Conservation (phyloP, 2,797 vertebrate species). For the Sebastes iracundus region DNA sequence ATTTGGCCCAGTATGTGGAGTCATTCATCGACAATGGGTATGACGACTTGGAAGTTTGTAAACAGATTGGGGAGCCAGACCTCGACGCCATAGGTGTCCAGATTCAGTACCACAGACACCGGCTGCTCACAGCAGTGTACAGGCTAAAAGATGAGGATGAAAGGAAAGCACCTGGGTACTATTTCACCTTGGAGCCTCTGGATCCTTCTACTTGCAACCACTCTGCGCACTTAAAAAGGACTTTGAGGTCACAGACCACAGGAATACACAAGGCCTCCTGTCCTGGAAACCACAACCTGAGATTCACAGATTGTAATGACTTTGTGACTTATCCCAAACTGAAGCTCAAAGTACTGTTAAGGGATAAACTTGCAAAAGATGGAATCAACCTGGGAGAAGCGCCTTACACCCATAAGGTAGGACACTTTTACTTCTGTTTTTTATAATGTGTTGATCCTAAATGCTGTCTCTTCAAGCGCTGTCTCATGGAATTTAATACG, state of each 20-base stretch:
- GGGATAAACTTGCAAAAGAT: slow-evolving; percentile 94
- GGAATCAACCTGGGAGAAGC: slow-evolving; percentile 91
- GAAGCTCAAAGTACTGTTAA: slow-evolving; percentile 94
- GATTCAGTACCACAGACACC: slow-evolving; percentile 86
- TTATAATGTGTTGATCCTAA: background rate
- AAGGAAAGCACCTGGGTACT: slow-evolving; percentile 81
- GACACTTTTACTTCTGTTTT: slow-evolving; percentile 15
- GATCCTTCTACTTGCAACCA: slow-evolving; percentile 46
- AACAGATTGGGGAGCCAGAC: slow-evolving; percentile 93
- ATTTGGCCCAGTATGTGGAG: slow-evolving; percentile 90
- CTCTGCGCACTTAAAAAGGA: slow-evolving; percentile 45
- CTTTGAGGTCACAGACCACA: slow-evolving; percentile 32
- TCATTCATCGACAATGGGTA: slow-evolving; percentile 95
- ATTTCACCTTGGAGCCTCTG: slow-evolving; percentile 91
- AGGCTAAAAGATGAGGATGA: slow-evolving; percentile 86
- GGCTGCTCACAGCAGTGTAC: slow-evolving; percentile 88
- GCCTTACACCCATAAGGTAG: slow-evolving; percentile 94
- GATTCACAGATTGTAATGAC: slow-evolving; percentile 75
- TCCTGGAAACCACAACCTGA: slow-evolving; percentile 72
- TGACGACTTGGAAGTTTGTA: slow-evolving; percentile 94
- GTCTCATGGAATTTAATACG: slow-evolving; percentile 45
- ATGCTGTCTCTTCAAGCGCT: slow-evolving; percentile 1
- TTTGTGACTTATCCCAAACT: slow-evolving; percentile 89
- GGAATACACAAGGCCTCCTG: slow-evolving; percentile 65
- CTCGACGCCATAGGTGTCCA: slow-evolving; percentile 92